Evolutionary conservation across 2,113 vertebrate genomes (phyloP).

Genomic region (Carassius auratus): DNA sequence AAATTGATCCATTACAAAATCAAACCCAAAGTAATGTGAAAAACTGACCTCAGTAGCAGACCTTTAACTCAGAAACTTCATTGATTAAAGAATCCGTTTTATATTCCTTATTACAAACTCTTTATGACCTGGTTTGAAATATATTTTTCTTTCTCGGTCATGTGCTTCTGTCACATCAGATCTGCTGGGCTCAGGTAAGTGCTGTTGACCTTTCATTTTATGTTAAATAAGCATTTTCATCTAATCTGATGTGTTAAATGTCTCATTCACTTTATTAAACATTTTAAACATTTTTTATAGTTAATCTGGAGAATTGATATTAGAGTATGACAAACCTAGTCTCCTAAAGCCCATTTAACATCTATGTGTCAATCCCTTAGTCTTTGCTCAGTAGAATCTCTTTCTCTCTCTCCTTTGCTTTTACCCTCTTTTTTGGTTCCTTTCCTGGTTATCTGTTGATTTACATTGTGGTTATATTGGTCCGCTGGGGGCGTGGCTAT

Average conservation of each 20-base stretch:
- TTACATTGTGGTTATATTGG: constrained; percentile 63
- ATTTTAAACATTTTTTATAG: not conserved
- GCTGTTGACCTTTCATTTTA: not conserved
- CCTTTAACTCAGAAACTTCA: not conserved
- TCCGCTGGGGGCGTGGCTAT: constrained; percentile 56
- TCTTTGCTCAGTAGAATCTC: constrained; percentile 41
- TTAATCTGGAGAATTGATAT: not conserved
- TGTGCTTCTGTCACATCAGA: constrained; percentile 61
- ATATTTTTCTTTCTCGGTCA: not conserved
- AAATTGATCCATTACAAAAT: not conserved
- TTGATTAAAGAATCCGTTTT: not conserved
- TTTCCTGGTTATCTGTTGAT: constrained; percentile 52
- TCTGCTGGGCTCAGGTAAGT: constrained; percentile 78
- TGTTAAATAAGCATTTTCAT: constrained; percentile 15
- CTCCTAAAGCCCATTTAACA: constrained; percentile 6
- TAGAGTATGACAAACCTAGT: not conserved
- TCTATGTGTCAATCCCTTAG: constrained; percentile 19
- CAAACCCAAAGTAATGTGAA: not conserved
- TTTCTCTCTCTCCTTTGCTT: constrained; percentile 61
- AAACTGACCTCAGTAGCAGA: not conserved
- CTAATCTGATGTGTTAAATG: constrained; percentile 12
- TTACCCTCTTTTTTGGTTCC: constrained; percentile 34
- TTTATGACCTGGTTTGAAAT: not conserved
- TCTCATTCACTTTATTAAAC: constrained; percentile 27
- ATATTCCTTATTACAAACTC: not conserved